A percentile compares a stretch with the other conserved stretches of the same genome.
These are phyloP conservation scores for Tinea semifulvella DNA, from an alignment of 2,888 invertebrate species.

Conservation along the genomic window DNA sequence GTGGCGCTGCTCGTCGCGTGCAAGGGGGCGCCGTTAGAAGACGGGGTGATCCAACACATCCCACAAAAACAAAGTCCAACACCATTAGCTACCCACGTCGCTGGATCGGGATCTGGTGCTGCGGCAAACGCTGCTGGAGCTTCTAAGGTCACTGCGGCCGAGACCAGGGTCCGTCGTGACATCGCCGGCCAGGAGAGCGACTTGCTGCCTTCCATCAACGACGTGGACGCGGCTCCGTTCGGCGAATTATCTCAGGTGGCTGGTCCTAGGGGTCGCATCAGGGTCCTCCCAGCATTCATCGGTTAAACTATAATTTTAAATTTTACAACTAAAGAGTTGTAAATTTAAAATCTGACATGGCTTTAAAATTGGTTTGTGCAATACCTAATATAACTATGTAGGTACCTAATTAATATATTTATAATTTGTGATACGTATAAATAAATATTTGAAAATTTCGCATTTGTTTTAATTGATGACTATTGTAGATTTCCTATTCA, in stretches of 20 bases:
- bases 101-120: slow-evolving; percentile 44
- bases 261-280: slow-evolving; percentile 43
- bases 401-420: background rate
- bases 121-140: slow-evolving; percentile 46
- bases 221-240: slow-evolving; percentile 44
- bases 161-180: slow-evolving; percentile 36
- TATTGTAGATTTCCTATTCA: background rate
- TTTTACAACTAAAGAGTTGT: background rate
- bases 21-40: slow-evolving; percentile 43
- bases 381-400: background rate
- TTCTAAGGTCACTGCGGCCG: slow-evolving; percentile 26
- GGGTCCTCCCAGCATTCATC: slow-evolving; percentile 51
- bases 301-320: slow-evolving; percentile 39
- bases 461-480: background rate
- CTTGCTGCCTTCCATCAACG: slow-evolving; percentile 39
- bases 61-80: slow-evolving; percentile 44
- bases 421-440: background rate
- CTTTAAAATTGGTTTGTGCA: slow-evolving; percentile 1
- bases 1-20: slow-evolving; percentile 49
- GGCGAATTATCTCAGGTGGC: slow-evolving; percentile 37
- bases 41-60: slow-evolving; percentile 54
- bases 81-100: slow-evolving; percentile 54
- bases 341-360: background rate
- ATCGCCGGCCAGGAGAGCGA: slow-evolving; percentile 46
- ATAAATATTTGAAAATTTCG: background rate